phyloP scores from a whole-genome alignment of 1,140 invertebrate species.

The Neuroterus valhalla region DNA sequence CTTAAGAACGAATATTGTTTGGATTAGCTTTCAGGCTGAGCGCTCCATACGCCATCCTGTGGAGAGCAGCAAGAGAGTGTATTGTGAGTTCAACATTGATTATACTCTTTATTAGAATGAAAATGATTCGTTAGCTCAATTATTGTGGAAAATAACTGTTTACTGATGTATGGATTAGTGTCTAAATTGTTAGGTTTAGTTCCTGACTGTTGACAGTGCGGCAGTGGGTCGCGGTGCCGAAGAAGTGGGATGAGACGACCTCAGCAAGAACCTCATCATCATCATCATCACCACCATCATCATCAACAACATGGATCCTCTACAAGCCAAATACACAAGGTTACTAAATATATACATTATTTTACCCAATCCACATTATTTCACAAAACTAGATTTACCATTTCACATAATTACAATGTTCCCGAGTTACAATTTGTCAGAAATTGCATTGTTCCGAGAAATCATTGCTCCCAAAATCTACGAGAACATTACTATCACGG shows the following conservation, averaged over 20 bases:
- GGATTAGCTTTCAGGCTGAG: slow-evolving; percentile 57
- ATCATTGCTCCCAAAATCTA: too few relatives aligned
- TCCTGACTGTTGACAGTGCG: slow-evolving; percentile 63
- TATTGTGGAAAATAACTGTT: too few relatives aligned
- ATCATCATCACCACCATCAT: slow-evolving; percentile 67
- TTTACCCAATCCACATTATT: slow-evolving; percentile 1
- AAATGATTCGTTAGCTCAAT: too few relatives aligned
- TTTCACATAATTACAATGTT: too few relatives aligned
- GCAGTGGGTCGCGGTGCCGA: slow-evolving; percentile 73
- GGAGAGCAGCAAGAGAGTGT: slow-evolving; percentile 76
- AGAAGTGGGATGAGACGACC: slow-evolving; percentile 74
- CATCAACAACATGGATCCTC: slow-evolving; percentile 62
- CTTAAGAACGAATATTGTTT: not conserved
- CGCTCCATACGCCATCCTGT: slow-evolving; percentile 74
- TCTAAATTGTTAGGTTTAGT: too few relatives aligned
- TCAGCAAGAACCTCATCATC: slow-evolving; percentile 70
- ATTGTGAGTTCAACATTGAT: slow-evolving; percentile 70
- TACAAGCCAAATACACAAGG: slow-evolving; percentile 64
- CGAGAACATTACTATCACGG: too few relatives aligned
- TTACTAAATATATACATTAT: slow-evolving; percentile 39
- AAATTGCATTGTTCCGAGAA: too few relatives aligned
- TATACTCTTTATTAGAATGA: too few relatives aligned
- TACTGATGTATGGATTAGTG: too few relatives aligned
- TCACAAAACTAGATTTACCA: not conserved
- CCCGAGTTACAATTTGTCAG: too few relatives aligned